Base-by-base conservation (phyloP, 1,140 invertebrate genomes). In the Calephelis nemesis region DNA sequence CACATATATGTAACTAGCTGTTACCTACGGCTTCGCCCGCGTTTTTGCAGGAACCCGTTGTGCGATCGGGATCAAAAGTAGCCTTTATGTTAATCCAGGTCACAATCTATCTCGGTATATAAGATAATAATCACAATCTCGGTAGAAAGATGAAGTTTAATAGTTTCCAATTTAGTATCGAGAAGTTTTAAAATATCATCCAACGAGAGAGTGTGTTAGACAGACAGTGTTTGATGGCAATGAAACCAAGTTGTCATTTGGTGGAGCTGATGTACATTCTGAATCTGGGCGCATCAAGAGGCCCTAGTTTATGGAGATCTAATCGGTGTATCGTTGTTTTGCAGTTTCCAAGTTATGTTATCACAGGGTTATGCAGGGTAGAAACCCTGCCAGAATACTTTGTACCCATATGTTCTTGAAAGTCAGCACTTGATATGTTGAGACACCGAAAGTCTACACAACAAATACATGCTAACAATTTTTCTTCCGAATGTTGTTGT, bases 361-460 rank as follows among this genome's bases (percentile, higher is more conserved):
- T 60, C 39, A 39, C 54, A 60, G 54, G 11, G 30, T 5, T 11
- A 4, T n/a, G n/a, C n/a, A n/a, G n/a, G n/a, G n/a, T n/a, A n/a
- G n/a, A n/a, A n/a, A 40, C 54, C 30, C 30, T 39, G 12, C 54
- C 54, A 60, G 39, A 10, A 30, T n/a, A 39, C 54, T 40, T 11
- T 39, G 39, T 39, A 60, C 39, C 39, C 39, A 60, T 6, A n/a
- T 40, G 54, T 6, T 7, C 54, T 2, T 60, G 30, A n/a, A 60
- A 40, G 39, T 60, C 54, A 7, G 19, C 30, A 40, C 39, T 39
- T 1, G 54, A 39, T 40, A 60, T 60, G 12, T 40, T 60, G 39
- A 60, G 19, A 49, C 63, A 64, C 1, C 47, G 47, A 64, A 47
- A 64, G 10, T 64, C 63, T 12, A 45, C 63, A 48, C 63, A 64